Evolutionary conservation across 2,113 vertebrate genomes (phyloP).

Genomic region (Podarcis raffonei): DNA sequence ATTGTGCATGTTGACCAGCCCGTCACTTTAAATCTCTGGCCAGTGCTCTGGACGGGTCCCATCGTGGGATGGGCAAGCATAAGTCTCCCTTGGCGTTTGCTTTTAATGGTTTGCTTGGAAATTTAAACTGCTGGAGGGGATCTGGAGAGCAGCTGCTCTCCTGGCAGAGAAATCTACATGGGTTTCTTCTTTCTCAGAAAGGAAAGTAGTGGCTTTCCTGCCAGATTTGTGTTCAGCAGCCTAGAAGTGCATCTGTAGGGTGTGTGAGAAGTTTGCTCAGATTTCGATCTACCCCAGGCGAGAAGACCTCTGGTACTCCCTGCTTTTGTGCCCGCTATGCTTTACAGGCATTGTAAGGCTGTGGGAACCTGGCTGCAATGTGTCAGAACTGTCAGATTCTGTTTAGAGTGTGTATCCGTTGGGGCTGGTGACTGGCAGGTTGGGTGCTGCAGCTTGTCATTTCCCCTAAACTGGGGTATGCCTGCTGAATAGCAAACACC

Average conservation of each 20-base stretch:
- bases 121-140: conserved; percentile 10
- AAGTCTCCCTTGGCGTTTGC: not conserved
- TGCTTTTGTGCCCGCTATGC: not conserved
- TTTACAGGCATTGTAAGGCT: not conserved
- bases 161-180: not conserved
- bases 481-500: not conserved
- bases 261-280: not conserved
- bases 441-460: not conserved
- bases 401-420: not conserved
- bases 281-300: not conserved
- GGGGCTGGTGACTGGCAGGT: not conserved
- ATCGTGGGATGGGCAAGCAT: not conserved
- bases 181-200: not conserved
- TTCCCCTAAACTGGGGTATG: not conserved
- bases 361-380: not conserved
- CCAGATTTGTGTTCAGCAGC: not conserved
- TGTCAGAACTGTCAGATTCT: not conserved
- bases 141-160: conserved; percentile 21
- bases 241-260: not conserved
- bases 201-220: not conserved
- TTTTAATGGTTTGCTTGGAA: not conserved
- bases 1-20: not conserved
- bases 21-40: not conserved
- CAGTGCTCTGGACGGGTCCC: not conserved
- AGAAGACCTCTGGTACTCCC: not conserved